phyloP scores from a whole-genome alignment of 2,888 invertebrate species.

The Cantharis flavilabris region DNA sequence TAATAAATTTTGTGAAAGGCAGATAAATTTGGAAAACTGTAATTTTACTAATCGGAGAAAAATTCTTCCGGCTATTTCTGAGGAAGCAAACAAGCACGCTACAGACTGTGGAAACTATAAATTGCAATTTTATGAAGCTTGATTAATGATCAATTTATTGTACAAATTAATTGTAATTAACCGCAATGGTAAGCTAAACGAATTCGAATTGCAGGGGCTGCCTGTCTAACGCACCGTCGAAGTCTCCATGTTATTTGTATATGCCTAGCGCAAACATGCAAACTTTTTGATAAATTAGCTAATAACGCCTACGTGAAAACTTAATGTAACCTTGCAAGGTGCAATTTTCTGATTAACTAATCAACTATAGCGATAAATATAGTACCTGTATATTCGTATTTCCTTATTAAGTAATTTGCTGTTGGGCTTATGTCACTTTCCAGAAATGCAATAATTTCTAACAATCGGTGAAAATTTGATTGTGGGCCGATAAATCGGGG shows the following conservation, averaged over 20 bases:
- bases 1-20: no score
- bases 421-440: not conserved
- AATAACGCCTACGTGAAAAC: slow-evolving; percentile 2
- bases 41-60: not conserved
- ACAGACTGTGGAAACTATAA: not conserved
- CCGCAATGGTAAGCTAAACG: not conserved
- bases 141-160: not conserved
- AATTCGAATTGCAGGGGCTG: not conserved
- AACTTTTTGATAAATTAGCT: not conserved
- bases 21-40: no score
- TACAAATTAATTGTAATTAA: not conserved
- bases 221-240: slow-evolving; percentile 8
- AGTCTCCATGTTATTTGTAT: slow-evolving; percentile 8
- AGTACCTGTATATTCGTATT: slow-evolving; percentile 4
- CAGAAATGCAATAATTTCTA: not conserved
- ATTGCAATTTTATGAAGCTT: not conserved
- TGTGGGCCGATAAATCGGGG: slow-evolving; percentile 6
- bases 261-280: not conserved
- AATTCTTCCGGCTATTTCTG: not conserved
- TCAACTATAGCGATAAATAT: not conserved
- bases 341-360: not conserved
- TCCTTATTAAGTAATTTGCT: slow-evolving; percentile 27
- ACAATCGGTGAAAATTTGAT: not conserved
- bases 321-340: slow-evolving; percentile 22
- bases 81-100: not conserved